Conservation (phyloP, 2,888 invertebrate species). For the Leptinotarsa tumamoca region DNA sequence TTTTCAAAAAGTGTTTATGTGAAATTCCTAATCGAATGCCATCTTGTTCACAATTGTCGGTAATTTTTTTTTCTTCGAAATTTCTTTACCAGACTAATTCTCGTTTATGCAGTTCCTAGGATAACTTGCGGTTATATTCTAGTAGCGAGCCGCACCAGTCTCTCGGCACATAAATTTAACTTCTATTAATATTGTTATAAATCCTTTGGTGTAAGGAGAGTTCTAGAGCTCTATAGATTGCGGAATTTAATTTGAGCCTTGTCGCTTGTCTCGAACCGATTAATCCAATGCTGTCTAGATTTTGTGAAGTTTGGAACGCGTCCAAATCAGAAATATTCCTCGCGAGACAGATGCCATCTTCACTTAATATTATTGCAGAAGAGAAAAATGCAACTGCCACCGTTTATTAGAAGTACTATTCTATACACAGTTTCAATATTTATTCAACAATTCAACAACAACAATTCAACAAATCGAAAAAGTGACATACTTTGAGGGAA, state of each 20-base stretch:
- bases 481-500: too few species aligned
- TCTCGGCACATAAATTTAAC: conserved; percentile 39
- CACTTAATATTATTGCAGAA: conserved; percentile 29
- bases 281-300: conserved; percentile 53
- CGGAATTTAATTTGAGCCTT: conserved; percentile 60
- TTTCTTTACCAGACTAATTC: neutral
- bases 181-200: conserved; percentile 53
- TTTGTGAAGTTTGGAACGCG: conserved; percentile 43
- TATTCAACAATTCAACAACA: neutral
- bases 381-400: conserved; percentile 30
- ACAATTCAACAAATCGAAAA: neutral
- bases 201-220: conserved; percentile 42
- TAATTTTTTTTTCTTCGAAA: too few species aligned
- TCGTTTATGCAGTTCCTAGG: neutral
- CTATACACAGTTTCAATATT: neutral
- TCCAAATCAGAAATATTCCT: conserved; percentile 50
- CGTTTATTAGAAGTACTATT: conserved; percentile 23
- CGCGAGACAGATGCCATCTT: conserved; percentile 29
- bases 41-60: too few species aligned
- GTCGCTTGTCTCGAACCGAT: conserved; percentile 53
- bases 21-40: too few species aligned
- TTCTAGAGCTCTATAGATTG: conserved; percentile 42
- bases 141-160: conserved; percentile 17
- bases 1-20: too few species aligned
- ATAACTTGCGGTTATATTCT: conserved; percentile 1